phyloP scores from a whole-genome alignment of 2,797 vertebrate species.

The Sebastes reedi region DNA sequence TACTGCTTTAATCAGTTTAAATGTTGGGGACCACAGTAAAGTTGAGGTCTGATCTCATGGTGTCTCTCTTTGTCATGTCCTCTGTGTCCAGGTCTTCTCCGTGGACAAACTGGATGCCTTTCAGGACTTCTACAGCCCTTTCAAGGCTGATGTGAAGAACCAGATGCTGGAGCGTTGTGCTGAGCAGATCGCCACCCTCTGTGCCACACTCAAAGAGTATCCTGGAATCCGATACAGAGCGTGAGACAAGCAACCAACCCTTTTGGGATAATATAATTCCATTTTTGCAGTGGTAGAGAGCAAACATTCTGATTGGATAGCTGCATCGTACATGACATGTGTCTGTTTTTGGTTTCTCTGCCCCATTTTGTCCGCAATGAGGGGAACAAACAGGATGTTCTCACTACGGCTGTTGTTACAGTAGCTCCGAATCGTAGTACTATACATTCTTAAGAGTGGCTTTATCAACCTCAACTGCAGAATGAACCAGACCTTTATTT shows the following conservation, averaged over 20 bases:
- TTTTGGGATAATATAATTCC: background rate
- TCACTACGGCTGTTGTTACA: background rate
- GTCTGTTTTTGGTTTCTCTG: background rate
- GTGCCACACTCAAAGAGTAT: conserved; percentile 95
- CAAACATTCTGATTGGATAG: background rate
- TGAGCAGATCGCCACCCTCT: conserved; percentile 95
- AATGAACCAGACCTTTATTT: background rate
- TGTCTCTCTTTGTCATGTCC: background rate
- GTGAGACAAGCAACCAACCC: conserved; percentile 74
- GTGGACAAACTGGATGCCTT: conserved; percentile 92
- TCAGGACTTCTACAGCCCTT: conserved; percentile 98
- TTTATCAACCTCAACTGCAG: background rate
- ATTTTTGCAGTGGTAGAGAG: background rate
- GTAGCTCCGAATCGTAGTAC: background rate
- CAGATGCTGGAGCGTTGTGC: conserved; percentile 95
- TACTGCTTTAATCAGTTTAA: background rate
- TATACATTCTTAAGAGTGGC: background rate
- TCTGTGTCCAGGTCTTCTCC: conserved; percentile 79
- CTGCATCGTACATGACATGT: background rate
- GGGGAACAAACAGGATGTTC: background rate
- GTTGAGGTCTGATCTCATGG: background rate
- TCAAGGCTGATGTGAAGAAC: conserved; percentile 94
- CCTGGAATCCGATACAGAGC: conserved; percentile 94
- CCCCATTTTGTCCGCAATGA: background rate
- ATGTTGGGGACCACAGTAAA: background rate